Evolutionary conservation across 2,888 invertebrate species (phyloP).

Genomic region (Saturnia japonica): DNA sequence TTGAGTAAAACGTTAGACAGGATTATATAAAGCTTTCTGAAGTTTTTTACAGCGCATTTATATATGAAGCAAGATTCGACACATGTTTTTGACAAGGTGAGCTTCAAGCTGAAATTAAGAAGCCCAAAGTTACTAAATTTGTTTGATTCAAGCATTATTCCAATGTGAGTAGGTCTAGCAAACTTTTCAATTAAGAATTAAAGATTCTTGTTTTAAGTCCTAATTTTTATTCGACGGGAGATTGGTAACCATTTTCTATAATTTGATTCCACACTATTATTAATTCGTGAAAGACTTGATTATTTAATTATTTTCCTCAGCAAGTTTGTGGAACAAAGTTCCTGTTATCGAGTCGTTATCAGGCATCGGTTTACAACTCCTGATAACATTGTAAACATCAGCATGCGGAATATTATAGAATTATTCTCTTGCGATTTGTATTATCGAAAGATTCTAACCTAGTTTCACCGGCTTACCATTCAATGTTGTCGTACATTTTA

Average conservation of each 20-base stretch:
- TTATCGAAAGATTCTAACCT: conserved; percentile 6
- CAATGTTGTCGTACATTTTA: background rate
- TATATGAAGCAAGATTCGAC: no score
- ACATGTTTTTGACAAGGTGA: no score
- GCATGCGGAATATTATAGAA: conserved; percentile 5
- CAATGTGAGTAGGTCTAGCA: background rate
- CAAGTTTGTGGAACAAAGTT: conserved; percentile 1
- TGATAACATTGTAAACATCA: conserved; percentile 68
- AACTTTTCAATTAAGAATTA: background rate
- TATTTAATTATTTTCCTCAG: conserved; percentile 4
- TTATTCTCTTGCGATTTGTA: background rate
- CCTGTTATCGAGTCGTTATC: conserved; percentile 46
- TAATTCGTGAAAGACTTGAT: background rate
- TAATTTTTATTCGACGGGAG: background rate
- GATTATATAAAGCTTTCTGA: background rate
- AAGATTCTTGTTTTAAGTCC: background rate
- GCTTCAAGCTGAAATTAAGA: background rate
- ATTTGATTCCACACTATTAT: background rate
- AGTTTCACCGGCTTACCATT: background rate
- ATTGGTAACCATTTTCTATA: background rate
- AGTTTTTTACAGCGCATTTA: no score
- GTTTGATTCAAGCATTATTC: background rate
- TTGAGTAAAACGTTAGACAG: background rate
- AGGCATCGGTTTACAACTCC: conserved; percentile 41
- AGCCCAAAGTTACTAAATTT: background rate